Base-by-base conservation (phyloP, 1,140 invertebrate genomes). In the Papilio dardanus region DNA sequence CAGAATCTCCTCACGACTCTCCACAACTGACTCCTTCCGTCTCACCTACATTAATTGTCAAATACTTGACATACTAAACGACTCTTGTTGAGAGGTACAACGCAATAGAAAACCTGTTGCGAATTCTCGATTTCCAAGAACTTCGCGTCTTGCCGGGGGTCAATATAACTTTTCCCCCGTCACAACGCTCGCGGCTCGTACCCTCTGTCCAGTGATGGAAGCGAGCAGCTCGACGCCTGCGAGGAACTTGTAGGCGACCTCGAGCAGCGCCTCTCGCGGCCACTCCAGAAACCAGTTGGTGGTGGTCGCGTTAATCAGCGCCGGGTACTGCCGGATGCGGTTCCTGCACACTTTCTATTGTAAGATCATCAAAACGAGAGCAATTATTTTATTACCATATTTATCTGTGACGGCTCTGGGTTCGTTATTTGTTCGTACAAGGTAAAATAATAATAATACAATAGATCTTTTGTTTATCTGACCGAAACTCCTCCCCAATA, bases 201-300 rank as follows among this genome's bases (percentile, higher is more conserved):
- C 94, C 81, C 94, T 94, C 77, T 89, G 94, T 79, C 94, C 95
- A 68, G 95, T 95, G 74, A 96, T 96, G 19, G 95, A 95, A 50
- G 94, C 94, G 30, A 96, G 94, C 74, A 97, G 94, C 87, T 96
- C 95, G 71, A 96, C 94, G 77, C 95, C 95, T 50, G 92, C 92
- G 37, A 97, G 92, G 89, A 96, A 97, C 90, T 96, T 96, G 81
- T 95, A 94, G 35, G 96, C 96, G 10, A 98, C 97, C 93, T 98
- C 97, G 12, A 98, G 92, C 19, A 98, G 92, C n/a, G 97, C 97
- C 87, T 97, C 96, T 74, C 95, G 94, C 0, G 97, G 97, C 97
- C 97, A 98, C 84, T 97, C 96, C 83, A 96, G 94, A 86, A 98
- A 98, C 97, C 97, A 98, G 92, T 98, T 97, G 35, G 98, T 97